A percentile compares a stretch with the other conserved stretches of the same genome.
These are phyloP conservation scores for Forbesichthys papilliferus DNA, from an alignment of 2,113 vertebrate species.

Conservation along the genomic window DNA sequence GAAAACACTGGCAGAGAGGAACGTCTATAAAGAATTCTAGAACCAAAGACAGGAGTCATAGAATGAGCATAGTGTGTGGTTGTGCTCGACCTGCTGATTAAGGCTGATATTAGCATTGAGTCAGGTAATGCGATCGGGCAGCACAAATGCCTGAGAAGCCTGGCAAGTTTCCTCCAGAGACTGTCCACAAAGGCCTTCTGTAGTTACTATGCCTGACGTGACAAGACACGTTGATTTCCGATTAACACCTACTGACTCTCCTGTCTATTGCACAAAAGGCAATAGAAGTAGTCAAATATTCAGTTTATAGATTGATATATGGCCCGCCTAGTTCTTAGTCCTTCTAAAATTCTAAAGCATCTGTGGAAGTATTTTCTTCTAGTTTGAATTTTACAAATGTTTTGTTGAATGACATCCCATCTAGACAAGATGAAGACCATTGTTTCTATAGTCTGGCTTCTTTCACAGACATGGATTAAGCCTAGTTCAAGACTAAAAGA, in stretches of 20 bases:
- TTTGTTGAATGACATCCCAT: too few relatives aligned
- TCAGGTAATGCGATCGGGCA: constrained; percentile 70
- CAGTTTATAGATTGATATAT: background rate
- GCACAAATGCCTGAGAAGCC: constrained; percentile 54
- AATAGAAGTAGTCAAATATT: background rate
- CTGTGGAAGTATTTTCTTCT: background rate
- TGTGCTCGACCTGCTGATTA: constrained; percentile 60
- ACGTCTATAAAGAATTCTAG: constrained; percentile 22
- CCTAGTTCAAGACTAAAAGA: too few relatives aligned
- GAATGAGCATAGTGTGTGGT: constrained; percentile 27
- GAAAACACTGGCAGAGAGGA: background rate
- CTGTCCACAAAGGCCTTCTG: constrained; percentile 61
- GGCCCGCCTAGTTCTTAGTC: background rate
- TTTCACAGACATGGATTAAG: too few relatives aligned
- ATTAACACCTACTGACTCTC: constrained; percentile 59
- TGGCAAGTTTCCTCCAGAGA: constrained; percentile 62
- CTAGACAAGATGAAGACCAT: too few relatives aligned
- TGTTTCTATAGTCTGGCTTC: too few relatives aligned
- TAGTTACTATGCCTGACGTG: constrained; percentile 63
- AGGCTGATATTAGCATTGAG: constrained; percentile 63
- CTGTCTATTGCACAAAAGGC: constrained; percentile 22
- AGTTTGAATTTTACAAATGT: too few relatives aligned
- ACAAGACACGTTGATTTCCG: constrained; percentile 58
- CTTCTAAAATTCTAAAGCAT: constrained; percentile 34
- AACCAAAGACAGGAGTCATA: constrained; percentile 28